Base-by-base conservation (phyloP, 2,113 vertebrate species). In the Mugil cephalus region DNA sequence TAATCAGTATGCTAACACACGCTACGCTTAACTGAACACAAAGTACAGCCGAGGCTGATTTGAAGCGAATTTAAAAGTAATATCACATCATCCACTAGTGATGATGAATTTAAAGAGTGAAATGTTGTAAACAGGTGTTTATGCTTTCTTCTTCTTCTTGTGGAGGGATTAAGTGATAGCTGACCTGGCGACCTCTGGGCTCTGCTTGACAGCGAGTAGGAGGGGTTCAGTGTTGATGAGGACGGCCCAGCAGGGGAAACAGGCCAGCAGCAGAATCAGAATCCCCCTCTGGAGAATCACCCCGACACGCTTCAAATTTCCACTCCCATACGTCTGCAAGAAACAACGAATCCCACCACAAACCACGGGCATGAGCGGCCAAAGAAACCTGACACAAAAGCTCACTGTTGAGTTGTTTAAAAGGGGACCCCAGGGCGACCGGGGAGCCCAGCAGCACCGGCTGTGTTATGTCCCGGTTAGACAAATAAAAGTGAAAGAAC, bases 171-270 rank as follows among this genome's bases (percentile, higher is more conserved):
- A 30, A 30, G 24, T 5, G 5, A 30, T 30, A 30, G 19, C 71
- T 48, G 24, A 98, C 97, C 95, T 96, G 90, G 96, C 94, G 15
- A 99, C 95, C 4, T 91, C 92, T 0, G 94, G 93, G 67, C 93
- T 95, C 87, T 98, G 96, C 8, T 4, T 77, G 82, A 95, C 87
- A 17, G 95, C 92, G 15, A 96, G 93, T n/a, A 99, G 88, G 4
- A 99, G 90, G 9, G 60, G 75, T 84, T 98, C 92, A 0, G 97
- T 98, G 93, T 99, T 98, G 83, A 99, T 82, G 77, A 99, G 96
- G 56, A 99, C 0, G 0, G 96, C 97, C 97, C 97, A 99, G 92
- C 97, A 99, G 43, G 98, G 97, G 46, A 97, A 96, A 88, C 97
- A 99, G 89, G 93, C 95, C 8, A 99, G 90, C 18, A 99, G 90